These are phyloP conservation scores for Campylomormyrus numenius DNA, from an alignment of 2,113 vertebrate genomes.

Conservation along the genomic window DNA sequence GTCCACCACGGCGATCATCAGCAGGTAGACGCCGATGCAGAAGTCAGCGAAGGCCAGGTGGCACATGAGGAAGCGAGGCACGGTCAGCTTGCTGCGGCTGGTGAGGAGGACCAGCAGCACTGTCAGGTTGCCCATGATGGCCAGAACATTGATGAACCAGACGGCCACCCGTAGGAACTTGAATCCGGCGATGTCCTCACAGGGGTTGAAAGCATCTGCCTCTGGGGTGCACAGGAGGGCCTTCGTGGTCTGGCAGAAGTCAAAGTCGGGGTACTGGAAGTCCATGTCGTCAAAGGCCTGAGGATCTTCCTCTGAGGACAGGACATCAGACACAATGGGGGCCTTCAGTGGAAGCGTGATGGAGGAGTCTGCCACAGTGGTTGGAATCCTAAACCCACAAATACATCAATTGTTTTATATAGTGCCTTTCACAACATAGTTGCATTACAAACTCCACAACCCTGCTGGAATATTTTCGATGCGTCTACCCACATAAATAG, in stretches of 20 bases:
- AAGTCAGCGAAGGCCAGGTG: slow-evolving; percentile 75
- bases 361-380: background rate
- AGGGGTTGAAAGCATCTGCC: slow-evolving; percentile 73
- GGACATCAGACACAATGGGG: background rate
- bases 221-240: slow-evolving; percentile 61
- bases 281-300: slow-evolving; percentile 34
- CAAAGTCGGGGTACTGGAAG: slow-evolving; percentile 49
- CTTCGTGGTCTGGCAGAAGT: slow-evolving; percentile 51
- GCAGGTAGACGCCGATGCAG: slow-evolving; percentile 73
- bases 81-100: slow-evolving; percentile 66
- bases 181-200: slow-evolving; percentile 73
- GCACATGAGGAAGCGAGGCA: slow-evolving; percentile 77
- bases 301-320: slow-evolving; percentile 2
- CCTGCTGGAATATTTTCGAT: background rate
- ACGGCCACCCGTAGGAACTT: slow-evolving; percentile 68
- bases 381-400: background rate
- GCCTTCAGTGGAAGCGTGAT: slow-evolving; percentile 8
- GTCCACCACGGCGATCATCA: slow-evolving; percentile 70
- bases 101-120: slow-evolving; percentile 64
- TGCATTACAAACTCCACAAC: background rate
- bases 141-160: slow-evolving; percentile 74
- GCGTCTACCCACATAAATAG: background rate
- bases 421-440: background rate
- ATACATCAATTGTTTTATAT: background rate
- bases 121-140: slow-evolving; percentile 63